Percentiles rank a stretch among this genome's conserved stretches.
phyloP scores from a whole-genome alignment of 2,888 invertebrate genomes.

The Euzophera pinguis region DNA sequence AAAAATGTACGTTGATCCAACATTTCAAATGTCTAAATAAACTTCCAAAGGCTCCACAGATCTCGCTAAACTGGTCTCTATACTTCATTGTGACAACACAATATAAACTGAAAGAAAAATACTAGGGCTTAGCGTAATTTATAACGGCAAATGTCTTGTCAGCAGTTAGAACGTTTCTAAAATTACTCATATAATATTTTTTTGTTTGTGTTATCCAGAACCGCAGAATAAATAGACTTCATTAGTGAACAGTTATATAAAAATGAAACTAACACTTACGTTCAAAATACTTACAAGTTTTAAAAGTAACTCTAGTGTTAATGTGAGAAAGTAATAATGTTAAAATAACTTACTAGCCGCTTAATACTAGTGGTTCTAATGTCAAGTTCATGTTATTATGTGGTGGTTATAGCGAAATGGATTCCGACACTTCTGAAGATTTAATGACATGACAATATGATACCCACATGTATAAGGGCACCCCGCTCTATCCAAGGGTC shows the following conservation, averaged over 20 bases:
- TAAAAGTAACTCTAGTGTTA: too few species aligned
- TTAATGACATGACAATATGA: slow-evolving; percentile 61
- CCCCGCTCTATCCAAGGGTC: slow-evolving; percentile 86
- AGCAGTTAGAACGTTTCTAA: background rate
- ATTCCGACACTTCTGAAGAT: slow-evolving; percentile 7
- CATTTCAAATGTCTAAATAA: slow-evolving; percentile 27
- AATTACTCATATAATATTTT: background rate
- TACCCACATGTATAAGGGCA: slow-evolving; percentile 85
- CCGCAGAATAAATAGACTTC: background rate
- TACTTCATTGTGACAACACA: slow-evolving; percentile 39
- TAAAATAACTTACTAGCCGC: too few species aligned
- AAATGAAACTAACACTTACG: too few species aligned
- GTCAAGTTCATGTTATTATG: too few species aligned
- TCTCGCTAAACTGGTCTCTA: slow-evolving; percentile 39
- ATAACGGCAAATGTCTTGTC: too few species aligned
- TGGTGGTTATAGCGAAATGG: slow-evolving; percentile 1
- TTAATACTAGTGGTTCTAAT: too few species aligned
- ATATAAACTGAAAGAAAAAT: slow-evolving; percentile 34
- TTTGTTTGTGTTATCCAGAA: slow-evolving; percentile 1
- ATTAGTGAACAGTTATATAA: too few species aligned
- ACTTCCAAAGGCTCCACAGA: slow-evolving; percentile 27
- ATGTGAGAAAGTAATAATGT: too few species aligned
- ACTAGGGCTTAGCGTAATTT: slow-evolving; percentile 18
- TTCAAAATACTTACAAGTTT: too few species aligned
- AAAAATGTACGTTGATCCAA: slow-evolving; percentile 33